Evolutionary conservation across 2,797 vertebrate genomes (phyloP), one percentile per base, ranked within the genome.

Genomic region (Catharus ustulatus): DNA sequence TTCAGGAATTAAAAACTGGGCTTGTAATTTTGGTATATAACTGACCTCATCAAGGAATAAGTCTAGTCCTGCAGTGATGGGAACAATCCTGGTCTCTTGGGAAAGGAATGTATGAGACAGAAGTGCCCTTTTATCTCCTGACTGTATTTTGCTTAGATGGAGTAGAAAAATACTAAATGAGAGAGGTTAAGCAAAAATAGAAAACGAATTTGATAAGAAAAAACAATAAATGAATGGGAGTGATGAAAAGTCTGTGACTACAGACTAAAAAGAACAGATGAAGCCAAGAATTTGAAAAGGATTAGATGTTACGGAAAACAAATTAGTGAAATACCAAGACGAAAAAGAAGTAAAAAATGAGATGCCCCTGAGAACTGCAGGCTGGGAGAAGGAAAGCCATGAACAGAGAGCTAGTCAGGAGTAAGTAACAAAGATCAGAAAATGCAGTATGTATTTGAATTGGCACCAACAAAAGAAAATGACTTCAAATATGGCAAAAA

Each of bases 101-200:
- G 79, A 93, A 95, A 89, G 72, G 79, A 95, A 94, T 85, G 89
- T 72, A 80, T 84, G 88, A 97, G 84, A 75, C 69, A 93, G 57
- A 93, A 74, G 43, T 57, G 94, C 69, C 69, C 91, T 97, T 94
- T 67, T 87, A 91, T 93, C 83, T 95, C 19, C 13, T 88, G 77
- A 48, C 68, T 86, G 26, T 85, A 79, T 74, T 95, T 97, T 90
- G 72, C 77, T 89, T 79, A 69, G 57, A 83, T 61, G 64, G 71
- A 58, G 30, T 49, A 87, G 49, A 93, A 74, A 82, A 96, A 95
- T 62, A 81, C 29, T 46, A 89, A 93, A 87, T 77, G 57, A 93
- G n/a, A 78, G 34, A 91, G 34, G 12, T 93, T 89, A 89, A 76
- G 58, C 58, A 95, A 93, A 96, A 87, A 77, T 84, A 91, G 84